A percentile compares a stretch with the other conserved stretches of the same genome.
Evolutionary conservation across 2,797 vertebrate species (phyloP).

Genomic region (Diglossa cyanea): DNA sequence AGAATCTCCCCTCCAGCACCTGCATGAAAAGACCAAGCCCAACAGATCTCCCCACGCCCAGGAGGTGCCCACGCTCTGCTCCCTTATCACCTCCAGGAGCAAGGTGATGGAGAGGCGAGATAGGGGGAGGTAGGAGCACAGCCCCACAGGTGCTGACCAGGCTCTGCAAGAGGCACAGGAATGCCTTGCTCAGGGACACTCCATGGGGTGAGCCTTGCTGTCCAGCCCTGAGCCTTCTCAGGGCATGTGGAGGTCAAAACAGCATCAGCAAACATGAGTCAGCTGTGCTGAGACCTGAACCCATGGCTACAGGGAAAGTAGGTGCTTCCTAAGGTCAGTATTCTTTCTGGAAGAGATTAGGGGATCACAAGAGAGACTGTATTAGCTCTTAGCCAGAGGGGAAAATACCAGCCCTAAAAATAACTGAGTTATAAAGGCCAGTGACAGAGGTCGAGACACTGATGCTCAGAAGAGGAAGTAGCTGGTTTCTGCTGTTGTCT

Average conservation of each 20-base stretch:
- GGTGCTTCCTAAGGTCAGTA: not conserved
- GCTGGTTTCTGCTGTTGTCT: not conserved
- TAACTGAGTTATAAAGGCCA: not conserved
- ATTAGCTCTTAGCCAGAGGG: not conserved
- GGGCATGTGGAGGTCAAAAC: fast-evolving
- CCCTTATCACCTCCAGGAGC: not conserved
- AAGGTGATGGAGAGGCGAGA: not conserved
- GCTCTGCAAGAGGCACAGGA: not conserved
- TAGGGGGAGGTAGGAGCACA: not conserved
- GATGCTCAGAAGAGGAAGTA: not conserved
- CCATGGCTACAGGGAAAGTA: not conserved
- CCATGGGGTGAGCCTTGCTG: not conserved
- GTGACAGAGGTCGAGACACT: not conserved
- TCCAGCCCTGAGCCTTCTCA: not conserved
- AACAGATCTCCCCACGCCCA: not conserved
- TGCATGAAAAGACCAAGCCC: constrained; percentile 7
- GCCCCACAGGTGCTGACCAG: not conserved
- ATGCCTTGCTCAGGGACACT: not conserved
- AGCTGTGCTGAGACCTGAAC: not conserved
- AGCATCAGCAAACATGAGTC: not conserved
- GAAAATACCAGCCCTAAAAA: not conserved
- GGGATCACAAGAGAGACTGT: not conserved
- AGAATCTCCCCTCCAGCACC: constrained; percentile 28
- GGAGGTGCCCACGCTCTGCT: constrained; percentile 9
- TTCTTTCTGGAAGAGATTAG: not conserved